Base-by-base conservation (phyloP, 1,140 invertebrate species). In the Diploscapter pachys region DNA sequence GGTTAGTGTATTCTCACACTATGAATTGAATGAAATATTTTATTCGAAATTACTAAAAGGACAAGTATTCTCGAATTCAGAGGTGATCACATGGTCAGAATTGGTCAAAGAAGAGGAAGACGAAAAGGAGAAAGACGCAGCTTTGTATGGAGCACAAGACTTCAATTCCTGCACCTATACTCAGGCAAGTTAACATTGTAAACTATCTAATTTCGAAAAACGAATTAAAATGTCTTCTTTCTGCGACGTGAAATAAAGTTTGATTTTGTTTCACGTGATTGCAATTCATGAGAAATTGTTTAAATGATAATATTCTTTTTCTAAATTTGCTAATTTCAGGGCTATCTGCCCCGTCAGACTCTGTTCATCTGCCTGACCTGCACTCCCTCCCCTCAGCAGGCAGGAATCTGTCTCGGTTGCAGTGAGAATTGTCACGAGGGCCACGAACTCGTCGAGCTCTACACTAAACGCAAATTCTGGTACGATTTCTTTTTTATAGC, bases 341-440 rank as follows among this genome's bases (percentile, higher is more conserved):
- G 96, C 5, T 95, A 97, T 83, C 89, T 97, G 55, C 91, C 91
- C 74, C 89, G 96, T 4, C 96, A 99, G 88, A 93, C 95, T 1
- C 83, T 99, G 0, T 99, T 98, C 88, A 91, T 95, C 0, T 99
- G 96, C 85, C 87, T 92, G 68, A 98, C 95, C 0, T 99, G 96
- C 86, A 90, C 90, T 72, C 87, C 85, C 5, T 79, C 81, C 59
- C 77, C 82, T 11, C 89, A 90, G 76, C 84, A 78, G 86, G 93
- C 71, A 55, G 83, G 85, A n/a, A 65, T 98, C 48, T 99, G 96
- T 87, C 88, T 98, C 4, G 96, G 95, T 11, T 99, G 96, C 86
- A 93, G 92, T 82, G 91, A 93, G 77, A 90, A 91, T 77, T 99
- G 96, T 83, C 96, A 99, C 86, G 94, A 96, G 82, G 93, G 92